Evolutionary conservation across 2,797 vertebrate genomes (phyloP), one percentile per base, ranked within the genome.

Genomic region (Myioborus miniatus): DNA sequence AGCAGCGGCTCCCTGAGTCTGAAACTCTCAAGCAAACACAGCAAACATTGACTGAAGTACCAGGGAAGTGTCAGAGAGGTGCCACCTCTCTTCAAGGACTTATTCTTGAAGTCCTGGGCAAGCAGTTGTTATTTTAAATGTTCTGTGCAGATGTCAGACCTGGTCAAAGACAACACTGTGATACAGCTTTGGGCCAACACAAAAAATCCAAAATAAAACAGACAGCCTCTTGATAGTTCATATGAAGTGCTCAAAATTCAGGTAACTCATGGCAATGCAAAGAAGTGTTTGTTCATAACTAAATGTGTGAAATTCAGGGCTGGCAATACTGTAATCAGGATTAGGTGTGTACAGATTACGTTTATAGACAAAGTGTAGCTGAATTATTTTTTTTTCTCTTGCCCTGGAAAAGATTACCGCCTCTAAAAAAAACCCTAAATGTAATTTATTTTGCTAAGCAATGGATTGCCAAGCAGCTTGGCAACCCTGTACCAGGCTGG

Each of bases 401-500:
- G 3, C 13, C 6, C 19, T 65, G 60, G 22, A 90, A 83, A 81
- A 2, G 1, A 63, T 46, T 30, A 47, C 14, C 32, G 71, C 20
- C 21, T 68, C 46, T 29, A 55, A 32, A 23, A 15, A 63, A 63
- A 7, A 0, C 20, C 2, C 0, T 56, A 80, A 77, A 62, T 17
- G 46, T 44, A 11, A 3, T 39, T 39, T 39, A 3, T 47, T 79
- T 58, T 87, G 41, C 59, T 84, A 32, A 24, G 21, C 63, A 74
- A 32, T 7, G 26, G 49, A 43, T 34, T 95, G 93, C 88, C 91
- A 94, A 34, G 63, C 53, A 68, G 49, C n/a, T 30, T 95, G 94
- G 87, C 93, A 91, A 60, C 70, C 69, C 83, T 82, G 63, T 22
- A 49, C 58, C 58, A 83, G 89, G 89, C 80, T 62, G 93, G 92